A percentile compares a stretch with the other conserved stretches of the same genome.
These are phyloP conservation scores for Polypedilum pembai DNA, from an alignment of 1,140 invertebrate species.

Conservation along the genomic window DNA sequence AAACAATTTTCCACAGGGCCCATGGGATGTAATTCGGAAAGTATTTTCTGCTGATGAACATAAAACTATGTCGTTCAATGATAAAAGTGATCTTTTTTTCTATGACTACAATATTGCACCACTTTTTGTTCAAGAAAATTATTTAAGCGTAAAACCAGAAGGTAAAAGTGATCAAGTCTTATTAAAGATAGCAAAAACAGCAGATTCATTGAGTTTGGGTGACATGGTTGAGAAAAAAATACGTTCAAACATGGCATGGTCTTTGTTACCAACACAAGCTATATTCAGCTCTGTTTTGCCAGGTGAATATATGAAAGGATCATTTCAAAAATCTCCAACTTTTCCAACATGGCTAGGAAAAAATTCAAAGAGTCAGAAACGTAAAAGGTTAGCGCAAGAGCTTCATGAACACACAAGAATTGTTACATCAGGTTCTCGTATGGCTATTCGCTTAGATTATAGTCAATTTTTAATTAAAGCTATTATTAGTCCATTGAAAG, in stretches of 20 bases:
- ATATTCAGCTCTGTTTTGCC: slow-evolving; percentile 88
- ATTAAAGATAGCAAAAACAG: slow-evolving; percentile 63
- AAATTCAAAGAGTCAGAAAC: slow-evolving; percentile 78
- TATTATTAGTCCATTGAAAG: slow-evolving; percentile 64
- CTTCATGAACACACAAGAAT: slow-evolving; percentile 72
- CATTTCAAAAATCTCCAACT: slow-evolving; percentile 66
- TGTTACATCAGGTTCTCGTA: slow-evolving; percentile 70
- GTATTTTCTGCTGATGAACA: slow-evolving; percentile 81
- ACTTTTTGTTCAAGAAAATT: slow-evolving; percentile 98
- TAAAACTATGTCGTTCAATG: slow-evolving; percentile 69
- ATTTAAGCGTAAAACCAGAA: slow-evolving; percentile 64
- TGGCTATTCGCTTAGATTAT: slow-evolving; percentile 78
- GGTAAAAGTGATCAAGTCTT: slow-evolving; percentile 52
- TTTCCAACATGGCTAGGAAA: slow-evolving; percentile 96
- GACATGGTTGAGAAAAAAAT: slow-evolving; percentile 81
- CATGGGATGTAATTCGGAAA: slow-evolving; percentile 88
- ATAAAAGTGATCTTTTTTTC: slow-evolving; percentile 92
- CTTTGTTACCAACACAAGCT: slow-evolving; percentile 83
- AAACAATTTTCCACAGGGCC: slow-evolving; percentile 50
- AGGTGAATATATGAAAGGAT: slow-evolving; percentile 73
- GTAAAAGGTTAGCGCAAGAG: slow-evolving; percentile 73
- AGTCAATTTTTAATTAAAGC: slow-evolving; percentile 59
- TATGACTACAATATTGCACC: slow-evolving; percentile 92
- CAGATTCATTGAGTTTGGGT: slow-evolving; percentile 76
- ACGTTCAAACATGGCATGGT: slow-evolving; percentile 72